Evolutionary conservation across 2,888 invertebrate species (phyloP).

Genomic region (Lithosia quadra): DNA sequence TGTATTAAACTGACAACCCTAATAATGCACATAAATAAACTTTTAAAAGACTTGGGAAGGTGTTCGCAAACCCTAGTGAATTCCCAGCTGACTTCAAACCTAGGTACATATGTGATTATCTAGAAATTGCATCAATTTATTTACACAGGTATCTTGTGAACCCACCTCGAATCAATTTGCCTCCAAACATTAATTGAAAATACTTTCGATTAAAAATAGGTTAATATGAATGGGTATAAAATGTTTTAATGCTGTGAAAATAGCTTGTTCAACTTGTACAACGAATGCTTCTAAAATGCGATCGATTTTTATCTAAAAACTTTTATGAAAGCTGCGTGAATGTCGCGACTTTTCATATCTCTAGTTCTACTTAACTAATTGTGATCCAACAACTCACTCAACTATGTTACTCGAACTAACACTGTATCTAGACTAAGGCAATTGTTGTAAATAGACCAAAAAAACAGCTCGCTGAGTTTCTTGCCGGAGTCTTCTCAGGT

Average conservation of each 20-base stretch:
- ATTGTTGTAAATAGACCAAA: too few relatives aligned
- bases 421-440: too few relatives aligned
- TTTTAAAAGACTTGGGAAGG: slow-evolving; percentile 34
- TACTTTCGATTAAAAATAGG: slow-evolving; percentile 15
- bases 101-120: slow-evolving; percentile 31
- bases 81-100: slow-evolving; percentile 20
- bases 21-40: background rate
- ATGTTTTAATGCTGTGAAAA: slow-evolving; percentile 6
- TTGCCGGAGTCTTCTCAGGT: too few relatives aligned
- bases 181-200: background rate
- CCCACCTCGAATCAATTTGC: slow-evolving; percentile 13
- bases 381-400: too few relatives aligned
- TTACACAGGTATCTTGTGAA: slow-evolving; percentile 28
- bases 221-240: slow-evolving; percentile 18
- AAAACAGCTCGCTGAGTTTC: too few relatives aligned
- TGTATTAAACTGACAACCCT: slow-evolving; percentile 6
- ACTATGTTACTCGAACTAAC: too few relatives aligned
- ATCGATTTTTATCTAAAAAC: background rate
- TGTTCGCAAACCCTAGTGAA: slow-evolving; percentile 29
- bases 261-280: background rate
- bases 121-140: slow-evolving; percentile 26
- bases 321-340: too few relatives aligned
- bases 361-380: too few relatives aligned
- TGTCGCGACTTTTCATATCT: too few relatives aligned
- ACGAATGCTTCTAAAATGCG: background rate